phyloP scores from a whole-genome alignment of 2,113 vertebrate genomes.

The Sarotherodon lohbergeri region DNA sequence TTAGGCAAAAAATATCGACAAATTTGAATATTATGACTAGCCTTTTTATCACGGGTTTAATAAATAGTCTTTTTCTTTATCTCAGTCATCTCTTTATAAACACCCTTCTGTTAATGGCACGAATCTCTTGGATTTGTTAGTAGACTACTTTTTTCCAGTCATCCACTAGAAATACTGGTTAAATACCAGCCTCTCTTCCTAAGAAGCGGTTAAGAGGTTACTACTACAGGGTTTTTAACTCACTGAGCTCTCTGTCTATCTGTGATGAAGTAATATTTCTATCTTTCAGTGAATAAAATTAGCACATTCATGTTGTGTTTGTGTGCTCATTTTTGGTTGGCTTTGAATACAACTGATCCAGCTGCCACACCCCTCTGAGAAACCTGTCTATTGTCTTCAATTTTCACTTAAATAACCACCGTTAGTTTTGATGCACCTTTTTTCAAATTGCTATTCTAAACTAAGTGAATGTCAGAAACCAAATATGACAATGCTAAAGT shows the following conservation, averaged over 20 bases:
- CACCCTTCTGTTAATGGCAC: not conserved
- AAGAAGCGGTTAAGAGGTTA: not conserved
- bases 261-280: not conserved
- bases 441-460: not conserved
- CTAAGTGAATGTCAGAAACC: not conserved
- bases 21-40: not conserved
- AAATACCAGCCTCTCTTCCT: fast-evolving
- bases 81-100: not conserved
- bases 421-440: not conserved
- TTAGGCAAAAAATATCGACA: not conserved
- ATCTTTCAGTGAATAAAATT: not conserved
- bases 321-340: not conserved
- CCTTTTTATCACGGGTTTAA: not conserved
- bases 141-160: not conserved
- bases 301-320: not conserved
- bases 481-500: not conserved
- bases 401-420: not conserved
- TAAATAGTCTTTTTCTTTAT: not conserved
- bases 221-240: not conserved
- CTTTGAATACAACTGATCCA: not conserved
- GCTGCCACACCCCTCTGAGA: not conserved
- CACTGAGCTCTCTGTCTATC: not conserved
- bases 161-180: not conserved
- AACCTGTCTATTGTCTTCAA: not conserved
- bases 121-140: not conserved